Base-by-base conservation (phyloP, 1,140 invertebrate genomes). In the Apis cerana region DNA sequence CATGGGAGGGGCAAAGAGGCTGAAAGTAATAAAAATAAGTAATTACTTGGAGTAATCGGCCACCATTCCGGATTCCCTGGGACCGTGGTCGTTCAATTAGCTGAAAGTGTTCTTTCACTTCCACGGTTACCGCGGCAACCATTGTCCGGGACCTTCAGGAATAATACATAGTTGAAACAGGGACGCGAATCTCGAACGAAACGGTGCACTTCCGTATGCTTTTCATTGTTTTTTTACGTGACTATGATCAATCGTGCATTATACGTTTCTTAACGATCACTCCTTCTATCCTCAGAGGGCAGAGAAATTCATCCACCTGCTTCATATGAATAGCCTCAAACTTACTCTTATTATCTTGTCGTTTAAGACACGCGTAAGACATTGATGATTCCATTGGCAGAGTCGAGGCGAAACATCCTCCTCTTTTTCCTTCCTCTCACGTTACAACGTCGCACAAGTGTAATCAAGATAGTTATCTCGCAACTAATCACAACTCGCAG, bases 21-120 rank as follows among this genome's bases (percentile, higher is more conserved):
- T 70, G 83, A 82, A 80, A 75, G 79, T 85, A 85, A 85, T 85
- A 82, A 85, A 85, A 85, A 85, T 85, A 85, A 83, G 84, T 85
- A 85, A 85, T 85, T 85, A 85, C 81, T 70, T 56, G 59, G 13
- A 85, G 81, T 83, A 85, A 83, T 83, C 75, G 75, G 68, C 74
- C 68, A 67, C 61, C 79, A 75, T 67, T 76, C 79, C 52, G 71
- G 80, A 80, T 76, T 76, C 72, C 27, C 62, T 48, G 33, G 79
- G 71, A 75, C 72, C 64, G 48, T 62, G 58, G 70, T 84, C 83
- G 83, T 84, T 84, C 83, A 84, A 84, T 84, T 84, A 84, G 71
- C 79, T 78, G 80, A 82, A 84, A 84, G 78, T 84, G 83, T 84
- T 84, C 75, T 75, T 76, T 83, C 68, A 74, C 76, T 80, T 78